Evolutionary conservation across 2,797 vertebrate species (phyloP).

Genomic region (Sebastes elongatus): DNA sequence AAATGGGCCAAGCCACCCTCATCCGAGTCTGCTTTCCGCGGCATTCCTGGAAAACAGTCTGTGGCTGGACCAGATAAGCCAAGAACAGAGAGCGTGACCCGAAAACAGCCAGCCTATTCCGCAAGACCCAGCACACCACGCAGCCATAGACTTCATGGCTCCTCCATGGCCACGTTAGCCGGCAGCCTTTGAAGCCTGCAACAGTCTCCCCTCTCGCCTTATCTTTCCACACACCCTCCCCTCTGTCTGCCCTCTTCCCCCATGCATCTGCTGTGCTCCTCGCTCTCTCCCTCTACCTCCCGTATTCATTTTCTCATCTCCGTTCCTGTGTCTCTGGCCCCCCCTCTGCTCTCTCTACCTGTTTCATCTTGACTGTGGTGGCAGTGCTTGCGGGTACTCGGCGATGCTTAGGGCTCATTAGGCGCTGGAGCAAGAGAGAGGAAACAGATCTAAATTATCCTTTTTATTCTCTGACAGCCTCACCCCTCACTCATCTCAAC

Average conservation of each 20-base stretch:
- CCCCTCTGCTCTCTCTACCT: constrained; percentile 59
- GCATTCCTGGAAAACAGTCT: constrained; percentile 73
- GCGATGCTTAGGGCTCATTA: constrained; percentile 81
- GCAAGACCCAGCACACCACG: constrained; percentile 54
- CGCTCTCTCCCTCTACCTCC: constrained; percentile 34
- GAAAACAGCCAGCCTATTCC: constrained; percentile 57
- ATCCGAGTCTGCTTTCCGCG: constrained; percentile 48
- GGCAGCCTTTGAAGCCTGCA: constrained; percentile 77
- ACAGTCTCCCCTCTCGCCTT: constrained; percentile 64
- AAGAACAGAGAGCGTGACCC: constrained; percentile 74
- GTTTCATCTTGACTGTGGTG: constrained; percentile 76
- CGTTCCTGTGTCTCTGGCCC: constrained; percentile 29
- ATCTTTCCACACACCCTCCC: constrained; percentile 69
- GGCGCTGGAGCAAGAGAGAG: constrained; percentile 66
- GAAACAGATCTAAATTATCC: constrained; percentile 81
- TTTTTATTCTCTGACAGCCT: constrained; percentile 76
- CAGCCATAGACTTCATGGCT: constrained; percentile 70
- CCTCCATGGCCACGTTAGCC: constrained; percentile 60
- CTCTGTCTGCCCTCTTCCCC: constrained; percentile 40
- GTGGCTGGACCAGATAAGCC: constrained; percentile 79
- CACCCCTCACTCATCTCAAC: constrained; percentile 71
- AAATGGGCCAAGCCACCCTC: constrained; percentile 65
- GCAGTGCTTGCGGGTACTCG: constrained; percentile 64
- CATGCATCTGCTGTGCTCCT: constrained; percentile 57
- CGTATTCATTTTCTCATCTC: constrained; percentile 53